Evolutionary conservation across 1,140 invertebrate genomes (phyloP).

Genomic region (Calliopsis andreniformis): DNA sequence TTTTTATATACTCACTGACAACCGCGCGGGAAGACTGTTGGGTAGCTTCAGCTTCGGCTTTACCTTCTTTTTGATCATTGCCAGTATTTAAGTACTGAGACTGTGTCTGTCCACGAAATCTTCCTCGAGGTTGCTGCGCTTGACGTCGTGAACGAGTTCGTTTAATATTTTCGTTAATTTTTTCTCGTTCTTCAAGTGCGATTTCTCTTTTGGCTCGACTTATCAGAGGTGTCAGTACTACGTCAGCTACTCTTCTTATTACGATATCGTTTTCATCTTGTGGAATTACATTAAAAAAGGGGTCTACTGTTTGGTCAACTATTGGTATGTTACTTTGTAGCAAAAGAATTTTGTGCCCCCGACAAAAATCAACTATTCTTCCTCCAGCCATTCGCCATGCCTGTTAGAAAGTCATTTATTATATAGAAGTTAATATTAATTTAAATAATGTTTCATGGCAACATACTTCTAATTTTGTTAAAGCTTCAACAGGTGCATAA

Average conservation of each 20-base stretch:
- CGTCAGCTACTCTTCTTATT: constrained; percentile 56
- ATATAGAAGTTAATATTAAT: not conserved
- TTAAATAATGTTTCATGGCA: no score
- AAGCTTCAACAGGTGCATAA: constrained; percentile 55
- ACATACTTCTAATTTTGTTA: constrained; percentile 73
- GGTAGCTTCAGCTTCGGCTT: constrained; percentile 89
- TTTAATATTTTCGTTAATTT: constrained; percentile 42
- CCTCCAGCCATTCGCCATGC: constrained; percentile 73
- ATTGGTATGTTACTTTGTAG: constrained; percentile 58
- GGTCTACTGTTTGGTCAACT: constrained; percentile 32
- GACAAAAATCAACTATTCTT: constrained; percentile 73
- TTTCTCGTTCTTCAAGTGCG: constrained; percentile 59
- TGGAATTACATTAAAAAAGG: constrained; percentile 68
- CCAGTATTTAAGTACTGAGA: constrained; percentile 89
- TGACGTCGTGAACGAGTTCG: constrained; percentile 56
- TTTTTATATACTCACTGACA: constrained; percentile 85
- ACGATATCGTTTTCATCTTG: constrained; percentile 66
- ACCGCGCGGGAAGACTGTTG: constrained; percentile 87
- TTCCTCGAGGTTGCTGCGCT: constrained; percentile 57
- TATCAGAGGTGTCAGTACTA: constrained; percentile 57
- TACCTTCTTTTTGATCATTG: constrained; percentile 84
- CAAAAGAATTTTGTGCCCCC: constrained; percentile 62
- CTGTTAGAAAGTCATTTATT: constrained; percentile 50
- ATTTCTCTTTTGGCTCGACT: constrained; percentile 62
- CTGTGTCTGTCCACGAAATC: constrained; percentile 88